phyloP scores from a whole-genome alignment of 2,888 invertebrate genomes.

The Corbicula japonica region DNA sequence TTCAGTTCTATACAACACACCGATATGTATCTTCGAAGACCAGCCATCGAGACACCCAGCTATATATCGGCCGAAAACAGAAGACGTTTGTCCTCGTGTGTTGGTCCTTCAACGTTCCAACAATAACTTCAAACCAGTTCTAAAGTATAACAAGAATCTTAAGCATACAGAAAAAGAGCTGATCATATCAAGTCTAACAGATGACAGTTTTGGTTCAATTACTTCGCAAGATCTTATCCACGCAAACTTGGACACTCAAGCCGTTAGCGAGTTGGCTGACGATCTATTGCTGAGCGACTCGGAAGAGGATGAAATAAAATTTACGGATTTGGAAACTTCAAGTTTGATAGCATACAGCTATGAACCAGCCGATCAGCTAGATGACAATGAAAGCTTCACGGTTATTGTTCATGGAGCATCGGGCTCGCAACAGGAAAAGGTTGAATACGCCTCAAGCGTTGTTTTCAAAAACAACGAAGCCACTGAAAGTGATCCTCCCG shows the following conservation, averaged over 20 bases:
- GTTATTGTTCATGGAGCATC: neutral
- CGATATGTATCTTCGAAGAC: neutral
- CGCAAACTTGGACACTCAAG: neutral
- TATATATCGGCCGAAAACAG: neutral
- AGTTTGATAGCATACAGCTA: neutral
- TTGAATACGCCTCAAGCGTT: neutral
- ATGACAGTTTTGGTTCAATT: too few relatives aligned
- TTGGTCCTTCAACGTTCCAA: neutral
- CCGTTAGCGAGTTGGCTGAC: neutral
- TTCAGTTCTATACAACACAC: neutral
- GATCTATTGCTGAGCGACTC: neutral
- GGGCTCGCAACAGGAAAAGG: neutral
- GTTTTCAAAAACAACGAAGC: neutral
- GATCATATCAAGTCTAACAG: neutral
- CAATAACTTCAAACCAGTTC: slow-evolving; percentile 4
- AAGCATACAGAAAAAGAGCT: neutral
- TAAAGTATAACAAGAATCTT: neutral
- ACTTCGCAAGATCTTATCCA: too few relatives aligned
- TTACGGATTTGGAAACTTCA: too few relatives aligned
- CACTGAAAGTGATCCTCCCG: neutral
- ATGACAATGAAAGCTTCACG: neutral
- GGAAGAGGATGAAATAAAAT: neutral
- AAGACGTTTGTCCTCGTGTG: neutral
- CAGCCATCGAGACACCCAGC: neutral
- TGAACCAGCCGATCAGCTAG: neutral